Conservation (phyloP, 2,888 invertebrate species). For the Candidula unifasciata region DNA sequence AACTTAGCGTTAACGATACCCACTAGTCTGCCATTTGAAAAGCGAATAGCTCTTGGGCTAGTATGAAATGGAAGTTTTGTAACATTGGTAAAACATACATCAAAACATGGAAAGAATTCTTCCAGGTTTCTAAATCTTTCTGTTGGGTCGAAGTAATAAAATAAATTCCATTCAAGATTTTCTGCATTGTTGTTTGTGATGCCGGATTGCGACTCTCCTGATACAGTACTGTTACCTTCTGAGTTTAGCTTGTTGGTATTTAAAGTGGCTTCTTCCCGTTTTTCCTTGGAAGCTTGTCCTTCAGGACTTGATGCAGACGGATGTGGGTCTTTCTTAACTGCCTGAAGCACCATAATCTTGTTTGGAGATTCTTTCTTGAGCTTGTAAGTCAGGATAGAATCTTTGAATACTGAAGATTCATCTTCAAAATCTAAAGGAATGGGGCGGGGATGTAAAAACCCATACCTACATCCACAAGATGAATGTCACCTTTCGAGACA, state of each 20-base stretch:
- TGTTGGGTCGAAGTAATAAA: slow-evolving; percentile 52
- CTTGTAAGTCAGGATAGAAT: slow-evolving; percentile 57
- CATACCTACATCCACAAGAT: slow-evolving; percentile 52
- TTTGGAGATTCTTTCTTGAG: slow-evolving; percentile 18
- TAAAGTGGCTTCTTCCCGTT: not conserved
- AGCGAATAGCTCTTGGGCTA: slow-evolving; percentile 48
- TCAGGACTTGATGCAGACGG: not conserved
- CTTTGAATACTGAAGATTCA: slow-evolving; percentile 52
- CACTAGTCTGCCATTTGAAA: slow-evolving; percentile 43
- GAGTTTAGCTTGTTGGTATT: not conserved
- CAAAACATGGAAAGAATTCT: slow-evolving; percentile 48
- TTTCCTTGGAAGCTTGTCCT: not conserved
- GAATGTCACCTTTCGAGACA: slow-evolving; percentile 49
- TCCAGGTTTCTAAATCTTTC: slow-evolving; percentile 16
- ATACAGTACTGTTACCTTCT: not conserved
- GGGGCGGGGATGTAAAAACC: slow-evolving; percentile 54
- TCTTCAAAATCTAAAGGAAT: slow-evolving; percentile 53
- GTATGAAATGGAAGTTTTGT: slow-evolving; percentile 45
- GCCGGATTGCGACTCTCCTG: not conserved
- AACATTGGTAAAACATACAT: slow-evolving; percentile 46
- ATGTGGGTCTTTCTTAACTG: not conserved
- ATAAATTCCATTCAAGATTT: not conserved
- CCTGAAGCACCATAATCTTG: not conserved
- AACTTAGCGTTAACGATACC: slow-evolving; percentile 47
- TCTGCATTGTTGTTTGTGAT: not conserved